Conservation (phyloP, 2,113 vertebrate species). For the Silurus meridionalis region DNA sequence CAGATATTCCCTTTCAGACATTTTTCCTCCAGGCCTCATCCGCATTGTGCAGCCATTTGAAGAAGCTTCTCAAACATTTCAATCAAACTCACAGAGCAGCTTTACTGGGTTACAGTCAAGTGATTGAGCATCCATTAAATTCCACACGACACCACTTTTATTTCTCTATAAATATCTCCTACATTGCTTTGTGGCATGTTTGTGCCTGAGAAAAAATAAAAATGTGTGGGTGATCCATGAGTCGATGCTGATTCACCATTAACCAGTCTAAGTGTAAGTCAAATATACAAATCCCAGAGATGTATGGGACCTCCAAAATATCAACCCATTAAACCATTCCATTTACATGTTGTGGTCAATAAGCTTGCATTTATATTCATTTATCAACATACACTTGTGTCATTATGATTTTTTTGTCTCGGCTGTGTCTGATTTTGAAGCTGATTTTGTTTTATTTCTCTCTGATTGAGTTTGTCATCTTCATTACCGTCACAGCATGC, state of each 20-base stretch:
- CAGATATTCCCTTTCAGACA: neutral
- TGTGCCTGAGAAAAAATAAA: neutral
- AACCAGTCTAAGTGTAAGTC: neutral
- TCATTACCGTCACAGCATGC: conserved; percentile 77
- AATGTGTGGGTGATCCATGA: conserved; percentile 1
- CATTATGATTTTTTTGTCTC: neutral
- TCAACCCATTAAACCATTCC: neutral
- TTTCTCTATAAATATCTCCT: neutral
- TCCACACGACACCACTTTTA: neutral
- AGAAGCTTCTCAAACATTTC: neutral
- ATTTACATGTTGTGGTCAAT: neutral
- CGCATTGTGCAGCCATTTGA: neutral
- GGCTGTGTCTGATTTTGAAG: conserved; percentile 65
- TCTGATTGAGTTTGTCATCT: conserved; percentile 71
- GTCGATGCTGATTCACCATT: neutral
- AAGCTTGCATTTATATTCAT: neutral
- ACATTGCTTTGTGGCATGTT: neutral
- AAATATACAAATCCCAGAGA: neutral
- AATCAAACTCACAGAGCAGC: neutral
- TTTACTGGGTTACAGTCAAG: neutral
- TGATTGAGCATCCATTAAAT: conserved; percentile 1
- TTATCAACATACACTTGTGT: neutral
- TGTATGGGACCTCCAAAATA: neutral
- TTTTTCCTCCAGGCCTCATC: neutral
- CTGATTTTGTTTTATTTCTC: conserved; percentile 74